Percentiles rank a stretch among this genome's conserved stretches.
phyloP scores from a whole-genome alignment of 2,797 vertebrate species.

The Eutrigla gurnardus region DNA sequence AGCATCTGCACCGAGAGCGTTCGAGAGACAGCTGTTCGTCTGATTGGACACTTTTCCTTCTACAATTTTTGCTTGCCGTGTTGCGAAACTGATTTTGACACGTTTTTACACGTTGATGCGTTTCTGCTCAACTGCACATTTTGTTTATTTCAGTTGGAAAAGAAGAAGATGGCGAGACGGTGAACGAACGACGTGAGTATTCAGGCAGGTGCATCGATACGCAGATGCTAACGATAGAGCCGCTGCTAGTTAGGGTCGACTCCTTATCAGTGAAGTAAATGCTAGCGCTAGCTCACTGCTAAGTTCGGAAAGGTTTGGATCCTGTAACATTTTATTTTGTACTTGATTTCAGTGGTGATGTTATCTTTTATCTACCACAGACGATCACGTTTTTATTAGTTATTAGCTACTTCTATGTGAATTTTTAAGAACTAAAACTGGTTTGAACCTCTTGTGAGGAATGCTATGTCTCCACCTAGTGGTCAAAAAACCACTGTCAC shows the following conservation, averaged over 20 bases:
- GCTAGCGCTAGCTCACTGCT: neutral
- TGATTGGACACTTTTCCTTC: constrained; percentile 80
- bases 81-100: constrained; percentile 73
- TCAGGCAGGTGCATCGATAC: constrained; percentile 12
- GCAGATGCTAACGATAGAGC: constrained; percentile 22
- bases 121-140: constrained; percentile 74
- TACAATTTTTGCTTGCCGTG: constrained; percentile 73
- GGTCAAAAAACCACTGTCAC: too few species aligned
- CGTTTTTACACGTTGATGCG: constrained; percentile 55
- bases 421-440: too few species aligned
- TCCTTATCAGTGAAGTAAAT: neutral
- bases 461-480: too few species aligned
- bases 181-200: constrained; percentile 37
- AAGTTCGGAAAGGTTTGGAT: neutral
- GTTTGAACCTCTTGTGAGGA: too few species aligned
- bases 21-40: constrained; percentile 80
- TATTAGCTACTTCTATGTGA: too few species aligned
- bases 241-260: neutral
- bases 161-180: constrained; percentile 20
- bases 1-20: constrained; percentile 61
- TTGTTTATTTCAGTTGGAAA: constrained; percentile 67
- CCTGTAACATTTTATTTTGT: too few species aligned
- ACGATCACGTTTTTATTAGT: too few species aligned
- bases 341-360: too few species aligned
- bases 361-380: too few species aligned